Conservation (phyloP, 2,797 vertebrate species). For the Chloroceryle inda region DNA sequence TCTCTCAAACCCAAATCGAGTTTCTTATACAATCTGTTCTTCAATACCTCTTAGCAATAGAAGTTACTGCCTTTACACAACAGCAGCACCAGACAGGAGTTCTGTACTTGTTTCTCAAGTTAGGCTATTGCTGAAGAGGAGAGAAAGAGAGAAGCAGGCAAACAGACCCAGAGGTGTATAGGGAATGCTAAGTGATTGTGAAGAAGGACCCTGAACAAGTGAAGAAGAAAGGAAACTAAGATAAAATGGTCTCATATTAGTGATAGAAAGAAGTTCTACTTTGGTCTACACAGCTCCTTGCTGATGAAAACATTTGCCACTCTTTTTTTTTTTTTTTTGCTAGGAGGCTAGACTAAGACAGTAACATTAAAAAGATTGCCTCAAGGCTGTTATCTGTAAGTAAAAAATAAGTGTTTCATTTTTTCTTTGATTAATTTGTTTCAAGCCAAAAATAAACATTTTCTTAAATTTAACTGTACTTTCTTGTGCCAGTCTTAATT, state of each 20-base stretch:
- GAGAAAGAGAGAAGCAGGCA: not conserved
- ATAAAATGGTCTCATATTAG: not conserved
- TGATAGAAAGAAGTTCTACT: not conserved
- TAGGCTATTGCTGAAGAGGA: not conserved
- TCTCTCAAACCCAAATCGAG: not conserved
- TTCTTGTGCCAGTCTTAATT: not conserved
- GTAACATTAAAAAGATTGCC: not conserved
- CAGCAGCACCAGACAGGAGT: not conserved
- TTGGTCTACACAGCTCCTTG: not conserved
- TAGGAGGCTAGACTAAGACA: not conserved
- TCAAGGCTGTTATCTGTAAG: not conserved
- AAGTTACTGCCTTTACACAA: not conserved
- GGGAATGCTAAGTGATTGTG: not conserved
- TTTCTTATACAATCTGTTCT: not conserved
- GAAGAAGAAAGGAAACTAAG: not conserved
- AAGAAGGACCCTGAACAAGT: not conserved
- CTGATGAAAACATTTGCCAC: not conserved
- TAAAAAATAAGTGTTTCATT: fast-evolving
- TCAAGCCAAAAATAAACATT: not conserved
- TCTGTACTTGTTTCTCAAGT: not conserved
- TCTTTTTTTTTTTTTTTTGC: not conserved
- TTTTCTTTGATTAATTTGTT: not conserved
- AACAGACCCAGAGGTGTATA: not conserved
- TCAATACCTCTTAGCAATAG: not conserved
- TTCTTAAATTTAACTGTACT: not conserved